Evolutionary conservation across 1,140 invertebrate species (phyloP), one percentile per base, ranked within the genome.

Genomic region (Goniozus legneri): DNA sequence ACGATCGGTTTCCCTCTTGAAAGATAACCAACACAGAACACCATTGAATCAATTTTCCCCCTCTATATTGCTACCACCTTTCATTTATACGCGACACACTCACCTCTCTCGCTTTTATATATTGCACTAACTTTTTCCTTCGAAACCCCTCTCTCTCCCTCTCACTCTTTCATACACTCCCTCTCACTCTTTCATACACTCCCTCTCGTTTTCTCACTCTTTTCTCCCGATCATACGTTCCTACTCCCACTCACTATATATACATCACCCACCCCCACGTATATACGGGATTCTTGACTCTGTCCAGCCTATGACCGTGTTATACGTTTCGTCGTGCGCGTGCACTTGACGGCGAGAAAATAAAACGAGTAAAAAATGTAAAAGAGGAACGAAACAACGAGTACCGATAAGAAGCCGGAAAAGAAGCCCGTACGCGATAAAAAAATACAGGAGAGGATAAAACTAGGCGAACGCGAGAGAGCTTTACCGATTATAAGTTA

Each of bases 1-100:
- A 52, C 22, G 46, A 52, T 44, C 21, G 33, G 46, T 52, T 52
- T 52, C 40, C 35, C 35, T 52, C 46, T 16, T 52, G 46, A 52
- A 49, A 43, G 48, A 48, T 36, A 37, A n/a, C n/a, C n/a, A n/a
- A n/a, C n/a, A n/a, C n/a, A n/a, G n/a, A n/a, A n/a, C n/a, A n/a
- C n/a, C n/a, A n/a, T n/a, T n/a, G n/a, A n/a, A n/a, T n/a, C n/a
- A n/a, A n/a, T n/a, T n/a, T n/a, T 49, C 43, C 47, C 39, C 38
- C 34, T 19, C 12, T 16, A 8, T 36, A 36, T 22, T 45, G 46
- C 50, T 46, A 44, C 50, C 50, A n/a, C 38, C 18, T 15, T 24
- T 33, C 8, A 13, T 31, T 52, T 30, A 39, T 52, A 49, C 48
- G 49, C 50, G 46, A 49, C 50, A 50, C 27, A 37, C 49, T 27